Evolutionary conservation across 2,888 invertebrate genomes (phyloP).

Genomic region (Nephrotoma guestfalica): DNA sequence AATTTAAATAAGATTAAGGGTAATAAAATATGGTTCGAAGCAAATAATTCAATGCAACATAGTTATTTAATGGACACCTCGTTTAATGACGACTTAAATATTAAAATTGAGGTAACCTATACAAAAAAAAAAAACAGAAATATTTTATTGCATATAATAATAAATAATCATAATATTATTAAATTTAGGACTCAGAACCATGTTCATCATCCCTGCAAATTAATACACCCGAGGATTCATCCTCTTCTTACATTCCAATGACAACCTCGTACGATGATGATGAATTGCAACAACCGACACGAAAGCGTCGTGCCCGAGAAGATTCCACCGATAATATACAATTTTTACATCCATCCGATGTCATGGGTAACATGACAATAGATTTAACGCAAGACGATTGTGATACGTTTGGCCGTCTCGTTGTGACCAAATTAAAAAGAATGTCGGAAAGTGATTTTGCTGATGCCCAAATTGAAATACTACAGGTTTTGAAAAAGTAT

Average conservation of each 20-base stretch:
- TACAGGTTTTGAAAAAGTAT: constrained; percentile 4
- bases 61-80: not conserved
- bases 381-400: constrained; percentile 3
- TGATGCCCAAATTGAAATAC: constrained; percentile 3
- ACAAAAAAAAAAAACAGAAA: not conserved
- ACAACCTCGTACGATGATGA: constrained; percentile 1
- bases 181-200: not conserved
- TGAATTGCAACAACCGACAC: not conserved
- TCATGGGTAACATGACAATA: constrained; percentile 1
- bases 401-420: constrained; percentile 2
- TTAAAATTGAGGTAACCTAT: not conserved
- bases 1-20: constrained; percentile 2
- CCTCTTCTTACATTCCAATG: constrained; percentile 1
- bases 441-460: constrained; percentile 1
- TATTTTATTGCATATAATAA: not conserved
- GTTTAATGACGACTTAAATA: not conserved
- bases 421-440: constrained; percentile 4
- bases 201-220: constrained; percentile 2
- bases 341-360: constrained; percentile 5
- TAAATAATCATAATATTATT: not conserved
- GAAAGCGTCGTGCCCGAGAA: not conserved
- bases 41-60: constrained; percentile 1
- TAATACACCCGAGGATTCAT: constrained; percentile 2
- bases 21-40: constrained; percentile 2
- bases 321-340: constrained; percentile 5